Evolutionary conservation across 2,888 invertebrate species (phyloP), one percentile per base, ranked within the genome.

Genomic region (Dicyrtomina minuta): DNA sequence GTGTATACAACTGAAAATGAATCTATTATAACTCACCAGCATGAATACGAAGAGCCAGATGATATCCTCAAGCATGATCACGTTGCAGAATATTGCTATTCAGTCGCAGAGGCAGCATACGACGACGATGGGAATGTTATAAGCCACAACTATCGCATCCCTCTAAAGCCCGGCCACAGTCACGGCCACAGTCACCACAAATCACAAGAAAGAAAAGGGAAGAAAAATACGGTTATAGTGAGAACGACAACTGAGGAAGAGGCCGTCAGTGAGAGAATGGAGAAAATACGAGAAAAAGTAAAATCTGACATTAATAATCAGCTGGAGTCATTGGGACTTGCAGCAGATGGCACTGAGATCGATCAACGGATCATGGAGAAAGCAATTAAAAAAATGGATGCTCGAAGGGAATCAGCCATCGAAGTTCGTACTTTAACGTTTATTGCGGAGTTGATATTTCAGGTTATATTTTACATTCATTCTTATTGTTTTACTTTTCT

Each of bases 21-120:
- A n/a, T 13, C n/a, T n/a, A n/a, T n/a, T n/a, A n/a, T n/a, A n/a
- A n/a, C n/a, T n/a, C n/a, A 27, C 20, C 64, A 24, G 24, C 53
- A 65, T 20, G 64, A 65, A 15, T 65, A 65, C 51, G 64, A 65
- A 43, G 64, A 65, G 22, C 64, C 64, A 3, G 53, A 65, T 2
- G 53, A 65, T 39, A 15, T 65, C 8, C 41, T 65, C 6, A 51
- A 53, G 39, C 41, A 53, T 15, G 64, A 65, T 41, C 20, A 65
- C 20, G 64, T 65, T 39, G n/a, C 1, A 15, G 64, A 65, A 1
- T 65, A 65, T 22, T 65, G 51, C 3, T 20, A 64, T n/a, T 39
- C 64, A 1, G 41, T 24, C 8, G 22, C 58, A 2, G 41, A 17
- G 2, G 12, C 4, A 12, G 58, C n/a, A n/a, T 15, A 39, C 6